Conservation (phyloP, 2,888 invertebrate genomes). For the Acronicta psi region DNA sequence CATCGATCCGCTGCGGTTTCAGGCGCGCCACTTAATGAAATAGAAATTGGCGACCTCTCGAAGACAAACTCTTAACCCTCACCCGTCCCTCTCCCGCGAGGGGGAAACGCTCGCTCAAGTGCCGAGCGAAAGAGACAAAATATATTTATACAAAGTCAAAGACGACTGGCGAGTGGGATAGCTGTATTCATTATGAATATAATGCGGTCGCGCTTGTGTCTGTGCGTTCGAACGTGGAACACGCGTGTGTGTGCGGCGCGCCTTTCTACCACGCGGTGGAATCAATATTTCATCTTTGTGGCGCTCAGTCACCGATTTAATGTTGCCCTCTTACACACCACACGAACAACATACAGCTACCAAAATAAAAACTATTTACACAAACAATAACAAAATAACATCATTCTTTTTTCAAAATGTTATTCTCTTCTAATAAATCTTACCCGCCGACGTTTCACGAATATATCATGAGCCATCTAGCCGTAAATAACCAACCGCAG, state of each 20-base stretch:
- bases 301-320: constrained; percentile 68
- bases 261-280: constrained; percentile 78
- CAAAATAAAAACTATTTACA: constrained; percentile 34
- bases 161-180: constrained; percentile 87
- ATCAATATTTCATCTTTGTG: constrained; percentile 87
- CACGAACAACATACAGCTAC: constrained; percentile 9
- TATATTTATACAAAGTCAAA: constrained; percentile 89
- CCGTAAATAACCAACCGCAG: constrained; percentile 64
- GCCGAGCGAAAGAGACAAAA: constrained; percentile 82
- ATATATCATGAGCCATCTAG: constrained; percentile 52
- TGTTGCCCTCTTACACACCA: constrained; percentile 38
- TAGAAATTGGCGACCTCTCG: constrained; percentile 88
- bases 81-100: constrained; percentile 80
- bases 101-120: constrained; percentile 76
- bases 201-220: constrained; percentile 87
- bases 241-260: constrained; percentile 78
- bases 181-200: constrained; percentile 89
- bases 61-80: constrained; percentile 86
- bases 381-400: constrained; percentile 2
- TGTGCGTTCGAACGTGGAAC: constrained; percentile 79
- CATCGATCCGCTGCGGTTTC: constrained; percentile 86
- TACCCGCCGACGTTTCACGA: constrained; percentile 37
- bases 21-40: constrained; percentile 87
- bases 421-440: constrained; percentile 22
- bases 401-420: constrained; percentile 4